phyloP scores from a whole-genome alignment of 2,797 vertebrate genomes.

The Tokudaia tokunoshimensis region DNA sequence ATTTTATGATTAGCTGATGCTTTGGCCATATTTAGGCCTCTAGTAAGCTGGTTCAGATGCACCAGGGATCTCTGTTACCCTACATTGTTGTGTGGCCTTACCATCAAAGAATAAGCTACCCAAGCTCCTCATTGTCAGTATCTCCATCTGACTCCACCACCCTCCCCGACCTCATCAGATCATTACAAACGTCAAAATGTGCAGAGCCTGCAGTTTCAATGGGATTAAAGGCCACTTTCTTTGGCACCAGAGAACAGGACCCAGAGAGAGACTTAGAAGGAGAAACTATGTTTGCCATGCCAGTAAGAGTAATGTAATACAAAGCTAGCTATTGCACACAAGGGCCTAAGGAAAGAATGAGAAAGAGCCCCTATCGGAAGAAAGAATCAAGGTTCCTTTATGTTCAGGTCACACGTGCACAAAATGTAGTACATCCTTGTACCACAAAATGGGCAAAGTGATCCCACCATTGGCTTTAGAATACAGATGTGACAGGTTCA shows the following conservation, averaged over 20 bases:
- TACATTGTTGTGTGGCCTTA: neutral
- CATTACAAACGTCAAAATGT: neutral
- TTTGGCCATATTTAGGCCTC: neutral
- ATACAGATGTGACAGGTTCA: neutral
- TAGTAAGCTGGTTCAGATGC: neutral
- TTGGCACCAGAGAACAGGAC: neutral
- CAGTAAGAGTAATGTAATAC: neutral
- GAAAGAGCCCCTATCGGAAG: neutral
- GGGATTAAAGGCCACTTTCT: neutral
- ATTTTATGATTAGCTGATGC: neutral
- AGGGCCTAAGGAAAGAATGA: neutral
- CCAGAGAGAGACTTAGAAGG: neutral
- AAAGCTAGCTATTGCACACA: neutral
- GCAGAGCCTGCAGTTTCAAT: neutral
- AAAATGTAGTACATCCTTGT: neutral
- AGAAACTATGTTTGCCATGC: conserved; percentile 7
- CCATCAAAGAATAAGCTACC: neutral
- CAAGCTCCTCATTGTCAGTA: neutral
- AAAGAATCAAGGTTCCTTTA: neutral
- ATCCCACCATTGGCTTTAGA: neutral
- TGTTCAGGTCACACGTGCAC: neutral
- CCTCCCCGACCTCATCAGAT: neutral
- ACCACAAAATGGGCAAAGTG: neutral
- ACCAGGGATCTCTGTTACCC: neutral
- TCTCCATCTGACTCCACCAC: neutral